Conservation (phyloP, 2,888 invertebrate genomes). For the Proisotoma minuta region DNA sequence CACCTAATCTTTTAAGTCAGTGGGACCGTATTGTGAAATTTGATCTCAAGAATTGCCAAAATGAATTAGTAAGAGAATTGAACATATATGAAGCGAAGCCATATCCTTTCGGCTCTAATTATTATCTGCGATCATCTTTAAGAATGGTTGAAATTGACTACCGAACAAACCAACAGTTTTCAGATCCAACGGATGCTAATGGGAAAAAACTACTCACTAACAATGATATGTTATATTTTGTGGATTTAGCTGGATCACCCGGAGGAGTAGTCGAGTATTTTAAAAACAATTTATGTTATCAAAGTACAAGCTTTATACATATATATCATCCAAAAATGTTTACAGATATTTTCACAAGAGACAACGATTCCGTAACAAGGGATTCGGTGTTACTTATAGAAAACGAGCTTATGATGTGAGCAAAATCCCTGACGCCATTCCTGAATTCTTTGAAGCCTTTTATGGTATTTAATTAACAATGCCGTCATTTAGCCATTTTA, state of each 20-base stretch:
- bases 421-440: not conserved
- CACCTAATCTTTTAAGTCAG: not conserved
- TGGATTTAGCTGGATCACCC: slow-evolving; percentile 6
- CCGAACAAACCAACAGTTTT: not conserved
- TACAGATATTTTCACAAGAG: not conserved
- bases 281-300: not conserved
- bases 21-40: not conserved
- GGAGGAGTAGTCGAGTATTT: slow-evolving; percentile 8
- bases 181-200: not conserved
- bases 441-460: slow-evolving; percentile 5
- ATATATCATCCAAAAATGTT: not conserved
- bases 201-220: not conserved
- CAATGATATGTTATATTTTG: slow-evolving; percentile 3
- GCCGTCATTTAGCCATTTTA: too few relatives aligned
- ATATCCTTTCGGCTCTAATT: not conserved
- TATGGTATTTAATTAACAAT: slow-evolving; percentile 3
- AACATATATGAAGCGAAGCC: not conserved
- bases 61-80: not conserved
- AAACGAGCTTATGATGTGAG: not conserved
- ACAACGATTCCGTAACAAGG: not conserved
- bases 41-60: not conserved
- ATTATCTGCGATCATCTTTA: not conserved
- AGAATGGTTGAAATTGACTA: slow-evolving; percentile 7
- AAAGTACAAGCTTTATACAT: not conserved
- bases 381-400: slow-evolving; percentile 6